phyloP scores from a whole-genome alignment of 2,113 vertebrate species.

The Helogale parvula region DNA sequence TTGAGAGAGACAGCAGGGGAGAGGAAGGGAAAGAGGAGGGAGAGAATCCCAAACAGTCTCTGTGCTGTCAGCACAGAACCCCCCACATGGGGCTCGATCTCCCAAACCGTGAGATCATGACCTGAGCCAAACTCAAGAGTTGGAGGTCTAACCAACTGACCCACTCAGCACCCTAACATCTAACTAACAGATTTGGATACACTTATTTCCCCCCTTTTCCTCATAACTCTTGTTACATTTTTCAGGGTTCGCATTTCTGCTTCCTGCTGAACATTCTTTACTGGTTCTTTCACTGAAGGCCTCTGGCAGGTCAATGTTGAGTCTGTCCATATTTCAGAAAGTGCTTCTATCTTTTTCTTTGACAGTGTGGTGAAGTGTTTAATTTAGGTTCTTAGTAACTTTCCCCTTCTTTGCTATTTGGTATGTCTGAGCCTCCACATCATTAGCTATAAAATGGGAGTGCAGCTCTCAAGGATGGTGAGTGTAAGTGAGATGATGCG shows the following conservation, averaged over 20 bases:
- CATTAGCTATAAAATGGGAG: not conserved
- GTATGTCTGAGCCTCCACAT: not conserved
- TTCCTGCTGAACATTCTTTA: not conserved
- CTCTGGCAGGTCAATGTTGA: not conserved
- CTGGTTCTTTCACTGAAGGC: not conserved
- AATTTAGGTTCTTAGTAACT: not conserved
- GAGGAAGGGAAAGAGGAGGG: too few species aligned
- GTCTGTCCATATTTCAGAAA: not conserved
- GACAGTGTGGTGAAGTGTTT: not conserved
- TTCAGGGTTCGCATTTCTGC: not conserved
- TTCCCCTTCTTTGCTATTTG: not conserved
- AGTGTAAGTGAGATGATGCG: not conserved
- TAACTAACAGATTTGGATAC: not conserved
- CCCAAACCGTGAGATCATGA: too few species aligned
- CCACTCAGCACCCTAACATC: not conserved
- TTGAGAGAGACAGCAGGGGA: too few species aligned
- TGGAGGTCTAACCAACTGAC: too few species aligned
- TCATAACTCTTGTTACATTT: not conserved
- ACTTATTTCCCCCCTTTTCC: not conserved
- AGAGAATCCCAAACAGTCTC: too few species aligned
- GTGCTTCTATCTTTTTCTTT: not conserved
- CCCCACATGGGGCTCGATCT: too few species aligned
- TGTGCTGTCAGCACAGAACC: too few species aligned
- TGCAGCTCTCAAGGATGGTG: not conserved
- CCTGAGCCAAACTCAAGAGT: too few species aligned